Base-by-base conservation (phyloP, 2,797 vertebrate genomes). In the Bufotes viridis region DNA sequence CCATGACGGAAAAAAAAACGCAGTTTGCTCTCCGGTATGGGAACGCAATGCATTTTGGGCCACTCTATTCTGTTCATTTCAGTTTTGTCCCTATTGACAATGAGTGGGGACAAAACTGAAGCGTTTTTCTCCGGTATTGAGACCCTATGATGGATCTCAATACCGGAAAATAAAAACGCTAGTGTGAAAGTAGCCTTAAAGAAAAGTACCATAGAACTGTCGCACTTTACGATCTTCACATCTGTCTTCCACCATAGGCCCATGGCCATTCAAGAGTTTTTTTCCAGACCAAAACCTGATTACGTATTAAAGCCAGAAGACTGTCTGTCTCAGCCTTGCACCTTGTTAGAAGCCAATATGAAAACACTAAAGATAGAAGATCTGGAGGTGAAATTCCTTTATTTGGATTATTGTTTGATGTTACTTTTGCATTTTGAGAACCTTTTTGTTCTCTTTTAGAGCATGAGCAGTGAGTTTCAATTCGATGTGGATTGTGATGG, bases 221-320 rank as follows among this genome's bases (percentile, higher is more conserved):
- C 74, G n/a, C 20, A n/a, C 42, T 34, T 22, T 34, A 3, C 51
- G 12, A 34, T 67, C 34, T 80, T 34, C 78, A n/a, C 20, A 24
- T 69, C 18, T 69, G 63, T 57, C 58, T 29, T 55, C 24, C 18
- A 34, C 67, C 87, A 76, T 88, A 97, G 96, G 90, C 91, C 96
- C 53, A 90, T 96, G 85, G 96, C 96, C 60, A 92, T 94, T 81
- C 92, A 95, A 89, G 96, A 97, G 91, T 96, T 97, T 88, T 96
- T 96, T 83, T 94, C 95, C 1, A 96, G 95, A 91, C 96, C 96
- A 24, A 96, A 96, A 90, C 82, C 82, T 93, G 95, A 95, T 81
- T 95, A 97, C 89, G 74, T 95, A 29, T 89, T 96, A 29, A 91
- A 94, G 29, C 94, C 93, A 0, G 90, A 92, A 0, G 95, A 88